Evolutionary conservation across 2,888 invertebrate species (phyloP).

Genomic region (Ferdinandea cuprea): DNA sequence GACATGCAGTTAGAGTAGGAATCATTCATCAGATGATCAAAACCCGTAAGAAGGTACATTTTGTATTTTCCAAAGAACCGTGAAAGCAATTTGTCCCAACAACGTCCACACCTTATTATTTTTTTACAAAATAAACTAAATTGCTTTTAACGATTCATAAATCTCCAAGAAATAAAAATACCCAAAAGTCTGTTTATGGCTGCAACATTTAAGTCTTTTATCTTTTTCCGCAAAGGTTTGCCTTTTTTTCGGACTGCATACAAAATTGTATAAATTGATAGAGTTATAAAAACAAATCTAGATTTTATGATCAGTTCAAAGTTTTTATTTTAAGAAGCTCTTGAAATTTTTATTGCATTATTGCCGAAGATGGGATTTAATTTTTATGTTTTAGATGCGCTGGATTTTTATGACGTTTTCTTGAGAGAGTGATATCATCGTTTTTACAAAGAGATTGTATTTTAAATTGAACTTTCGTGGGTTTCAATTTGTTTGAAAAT

Average conservation of each 20-base stretch:
- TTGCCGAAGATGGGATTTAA: background rate
- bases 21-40: too few species aligned
- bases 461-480: too few species aligned
- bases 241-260: background rate
- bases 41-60: too few species aligned
- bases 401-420: too few species aligned
- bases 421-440: too few species aligned
- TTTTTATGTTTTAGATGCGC: background rate
- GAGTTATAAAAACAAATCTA: background rate
- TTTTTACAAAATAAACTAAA: background rate
- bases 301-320: slow-evolving; percentile 1
- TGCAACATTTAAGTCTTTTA: slow-evolving; percentile 4
- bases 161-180: background rate
- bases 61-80: background rate
- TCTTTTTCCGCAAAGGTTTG: background rate
- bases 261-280: background rate
- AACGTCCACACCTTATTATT: background rate
- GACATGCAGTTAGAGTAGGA: too few species aligned
- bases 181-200: background rate
- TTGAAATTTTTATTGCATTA: slow-evolving; percentile 8
- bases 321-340: slow-evolving; percentile 16
- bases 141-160: slow-evolving; percentile 9
- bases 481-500: too few species aligned
- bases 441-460: too few species aligned
- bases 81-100: background rate